Evolutionary conservation across 2,797 vertebrate species (phyloP).

Genomic region (Enteromius treurensis): DNA sequence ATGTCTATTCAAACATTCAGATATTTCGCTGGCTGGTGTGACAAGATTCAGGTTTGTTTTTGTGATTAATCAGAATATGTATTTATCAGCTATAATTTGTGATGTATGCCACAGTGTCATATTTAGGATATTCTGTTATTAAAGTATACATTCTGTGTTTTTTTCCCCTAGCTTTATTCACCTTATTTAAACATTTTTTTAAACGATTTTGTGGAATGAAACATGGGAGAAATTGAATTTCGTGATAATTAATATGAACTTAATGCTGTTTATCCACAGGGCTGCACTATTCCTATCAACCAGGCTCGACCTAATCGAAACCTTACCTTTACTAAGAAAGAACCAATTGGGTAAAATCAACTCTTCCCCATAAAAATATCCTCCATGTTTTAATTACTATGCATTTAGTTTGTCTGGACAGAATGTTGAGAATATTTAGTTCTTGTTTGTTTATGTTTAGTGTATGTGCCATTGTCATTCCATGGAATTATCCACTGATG

Average conservation of each 20-base stretch:
- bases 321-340: conserved; percentile 85
- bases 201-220: not conserved
- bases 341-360: conserved; percentile 84
- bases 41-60: conserved; percentile 87
- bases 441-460: conserved; percentile 60
- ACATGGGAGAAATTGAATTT: not conserved
- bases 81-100: conserved; percentile 4
- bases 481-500: conserved; percentile 91
- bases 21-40: conserved; percentile 92
- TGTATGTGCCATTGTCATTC: conserved; percentile 87
- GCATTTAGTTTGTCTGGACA: not conserved
- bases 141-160: not conserved
- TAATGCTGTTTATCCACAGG: conserved; percentile 68
- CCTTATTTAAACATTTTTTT: not conserved
- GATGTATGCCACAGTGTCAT: not conserved
- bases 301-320: conserved; percentile 87
- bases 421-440: not conserved
- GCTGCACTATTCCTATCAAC: conserved; percentile 83
- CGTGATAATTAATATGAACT: not conserved
- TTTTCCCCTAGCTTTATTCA: not conserved
- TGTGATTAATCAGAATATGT: conserved; percentile 6
- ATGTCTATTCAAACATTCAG: conserved; percentile 92
- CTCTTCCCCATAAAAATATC: not conserved
- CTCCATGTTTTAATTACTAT: not conserved
- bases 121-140: not conserved